Evolutionary conservation across 2,888 invertebrate genomes (phyloP).

Genomic region (Bursaphelenchus okinawaensis): DNA sequence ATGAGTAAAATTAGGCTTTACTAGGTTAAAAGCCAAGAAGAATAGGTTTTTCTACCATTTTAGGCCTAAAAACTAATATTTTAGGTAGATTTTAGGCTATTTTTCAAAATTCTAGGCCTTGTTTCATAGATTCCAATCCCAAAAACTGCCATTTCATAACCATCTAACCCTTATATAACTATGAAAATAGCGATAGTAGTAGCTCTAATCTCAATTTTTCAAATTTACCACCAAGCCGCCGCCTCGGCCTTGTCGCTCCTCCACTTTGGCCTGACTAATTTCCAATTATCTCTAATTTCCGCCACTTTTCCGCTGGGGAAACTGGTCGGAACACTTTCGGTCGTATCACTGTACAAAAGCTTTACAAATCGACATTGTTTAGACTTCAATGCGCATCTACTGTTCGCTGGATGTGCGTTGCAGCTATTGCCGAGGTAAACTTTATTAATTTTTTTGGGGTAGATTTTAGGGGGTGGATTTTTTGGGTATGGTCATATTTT

Average conservation of each 20-base stretch:
- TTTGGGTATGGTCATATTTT: too few relatives aligned
- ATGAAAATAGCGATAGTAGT: slow-evolving; percentile 9
- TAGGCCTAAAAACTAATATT: too few relatives aligned
- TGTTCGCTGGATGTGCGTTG: slow-evolving; percentile 6
- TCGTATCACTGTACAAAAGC: slow-evolving; percentile 5
- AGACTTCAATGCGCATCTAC: slow-evolving; percentile 9
- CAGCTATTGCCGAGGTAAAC: slow-evolving; percentile 4
- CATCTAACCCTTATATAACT: too few relatives aligned
- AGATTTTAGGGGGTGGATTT: too few relatives aligned
- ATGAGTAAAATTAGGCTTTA: too few relatives aligned
- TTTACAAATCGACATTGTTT: slow-evolving; percentile 5
- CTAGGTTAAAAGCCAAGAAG: too few relatives aligned
- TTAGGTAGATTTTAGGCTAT: too few relatives aligned
- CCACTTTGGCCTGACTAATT: background rate
- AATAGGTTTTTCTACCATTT: too few relatives aligned
- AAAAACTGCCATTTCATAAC: too few relatives aligned
- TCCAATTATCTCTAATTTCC: slow-evolving; percentile 6
- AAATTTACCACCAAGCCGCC: slow-evolving; percentile 19
- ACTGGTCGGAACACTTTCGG: slow-evolving; percentile 11
- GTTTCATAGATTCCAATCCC: too few relatives aligned
- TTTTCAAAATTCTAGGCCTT: too few relatives aligned
- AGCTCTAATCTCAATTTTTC: slow-evolving; percentile 7
- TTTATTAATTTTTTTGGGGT: too few relatives aligned
- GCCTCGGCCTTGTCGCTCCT: background rate
- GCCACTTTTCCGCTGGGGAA: slow-evolving; percentile 15